These are phyloP conservation scores for Xanthia icteritia DNA, from an alignment of 2,888 invertebrate genomes.

Conservation along the genomic window DNA sequence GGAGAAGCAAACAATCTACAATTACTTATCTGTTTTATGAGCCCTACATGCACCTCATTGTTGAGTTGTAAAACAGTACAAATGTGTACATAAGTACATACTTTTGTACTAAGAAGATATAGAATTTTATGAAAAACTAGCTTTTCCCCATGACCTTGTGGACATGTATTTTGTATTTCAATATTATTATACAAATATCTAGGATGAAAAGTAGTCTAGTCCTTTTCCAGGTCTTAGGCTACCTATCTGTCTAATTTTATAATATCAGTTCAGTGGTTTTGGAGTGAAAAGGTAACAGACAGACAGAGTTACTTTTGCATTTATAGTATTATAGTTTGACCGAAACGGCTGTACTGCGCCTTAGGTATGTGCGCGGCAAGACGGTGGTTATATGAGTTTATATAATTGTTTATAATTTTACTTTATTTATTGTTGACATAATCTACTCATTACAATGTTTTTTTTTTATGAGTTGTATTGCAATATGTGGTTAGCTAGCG, in stretches of 20 bases:
- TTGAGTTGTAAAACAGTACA: not conserved
- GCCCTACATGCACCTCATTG: too few species aligned
- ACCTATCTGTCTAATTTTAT: not conserved
- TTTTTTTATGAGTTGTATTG: too few species aligned
- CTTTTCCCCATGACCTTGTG: not conserved
- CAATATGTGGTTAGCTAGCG: too few species aligned
- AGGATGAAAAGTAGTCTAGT: too few species aligned
- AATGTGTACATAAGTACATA: not conserved
- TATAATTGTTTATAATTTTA: too few species aligned
- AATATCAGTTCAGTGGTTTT: not conserved
- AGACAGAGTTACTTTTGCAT: not conserved
- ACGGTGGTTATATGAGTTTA: too few species aligned
- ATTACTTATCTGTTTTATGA: slow-evolving; percentile 3
- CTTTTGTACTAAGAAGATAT: not conserved
- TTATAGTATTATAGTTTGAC: not conserved
- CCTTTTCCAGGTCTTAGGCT: too few species aligned
- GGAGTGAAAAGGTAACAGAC: not conserved
- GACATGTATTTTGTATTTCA: not conserved
- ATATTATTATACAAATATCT: not conserved
- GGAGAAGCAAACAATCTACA: slow-evolving; percentile 1
- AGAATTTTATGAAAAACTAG: not conserved
- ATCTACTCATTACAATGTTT: too few species aligned
- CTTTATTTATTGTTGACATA: too few species aligned
- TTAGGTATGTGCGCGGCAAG: too few species aligned
- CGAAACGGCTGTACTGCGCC: too few species aligned